phyloP scores from a whole-genome alignment of 35 echinoderm and acorn worm genomes.

The Diadema setosum region DNA sequence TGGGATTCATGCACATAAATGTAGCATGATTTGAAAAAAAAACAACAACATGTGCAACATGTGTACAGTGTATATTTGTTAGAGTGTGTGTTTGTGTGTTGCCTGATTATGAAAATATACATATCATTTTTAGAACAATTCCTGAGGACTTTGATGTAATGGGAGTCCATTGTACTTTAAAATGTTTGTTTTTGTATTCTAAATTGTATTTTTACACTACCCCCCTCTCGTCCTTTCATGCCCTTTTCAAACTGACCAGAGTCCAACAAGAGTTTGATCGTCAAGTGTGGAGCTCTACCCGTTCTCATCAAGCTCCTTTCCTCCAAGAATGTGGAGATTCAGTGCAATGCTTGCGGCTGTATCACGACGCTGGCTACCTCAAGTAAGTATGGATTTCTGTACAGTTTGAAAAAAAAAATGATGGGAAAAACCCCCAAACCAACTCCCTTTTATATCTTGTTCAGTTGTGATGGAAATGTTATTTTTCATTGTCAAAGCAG shows the following conservation, averaged over 20 bases:
- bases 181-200: too few species aligned
- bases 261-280: slow-evolving; percentile 78
- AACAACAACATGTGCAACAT: too few species aligned
- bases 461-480: not conserved
- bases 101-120: too few species aligned
- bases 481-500: not conserved
- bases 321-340: slow-evolving; percentile 66
- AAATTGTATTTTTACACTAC: too few species aligned
- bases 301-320: slow-evolving; percentile 66
- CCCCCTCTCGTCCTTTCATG: not conserved
- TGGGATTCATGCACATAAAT: too few species aligned
- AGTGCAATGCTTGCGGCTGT: slow-evolving; percentile 95
- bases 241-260: slow-evolving; percentile 37
- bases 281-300: slow-evolving; percentile 74
- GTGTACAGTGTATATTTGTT: too few species aligned
- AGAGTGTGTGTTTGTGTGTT: not conserved
- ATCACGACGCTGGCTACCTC: slow-evolving; percentile 94
- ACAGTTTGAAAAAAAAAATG: not conserved
- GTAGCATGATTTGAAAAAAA: too few species aligned
- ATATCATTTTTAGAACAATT: too few species aligned
- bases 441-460: not conserved
- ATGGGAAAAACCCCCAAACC: not conserved
- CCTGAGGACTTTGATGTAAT: too few species aligned
- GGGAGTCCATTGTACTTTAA: too few species aligned
- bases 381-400: slow-evolving; percentile 39